phyloP scores from a whole-genome alignment of 2,113 vertebrate genomes.

The Todiramphus saurophagus region DNA sequence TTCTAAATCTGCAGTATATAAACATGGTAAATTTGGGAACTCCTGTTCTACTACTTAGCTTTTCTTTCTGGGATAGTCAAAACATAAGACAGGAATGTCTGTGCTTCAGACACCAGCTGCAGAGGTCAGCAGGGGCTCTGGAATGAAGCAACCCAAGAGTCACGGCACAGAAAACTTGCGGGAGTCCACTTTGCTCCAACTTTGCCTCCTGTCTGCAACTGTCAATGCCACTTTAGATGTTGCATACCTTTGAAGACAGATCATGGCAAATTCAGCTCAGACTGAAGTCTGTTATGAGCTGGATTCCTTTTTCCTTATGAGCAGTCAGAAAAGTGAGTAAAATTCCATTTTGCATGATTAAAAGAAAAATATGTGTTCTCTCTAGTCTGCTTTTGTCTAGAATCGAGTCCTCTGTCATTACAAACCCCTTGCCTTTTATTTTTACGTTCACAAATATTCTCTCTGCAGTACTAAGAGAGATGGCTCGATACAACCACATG shows the following conservation, averaged over 20 bases:
- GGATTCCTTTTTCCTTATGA: not conserved
- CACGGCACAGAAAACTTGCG: too few species aligned
- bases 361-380: not conserved
- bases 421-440: not conserved
- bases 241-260: not conserved
- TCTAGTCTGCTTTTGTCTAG: not conserved
- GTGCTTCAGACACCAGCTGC: not conserved
- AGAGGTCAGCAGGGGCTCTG: not conserved
- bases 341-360: not conserved
- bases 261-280: not conserved
- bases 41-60: not conserved
- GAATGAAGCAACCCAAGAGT: fast-evolving
- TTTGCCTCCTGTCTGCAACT: not conserved
- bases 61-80: not conserved
- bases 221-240: not conserved
- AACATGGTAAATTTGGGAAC: not conserved
- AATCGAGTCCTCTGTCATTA: not conserved
- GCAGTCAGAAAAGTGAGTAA: not conserved
- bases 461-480: not conserved
- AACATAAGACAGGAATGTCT: too few species aligned
- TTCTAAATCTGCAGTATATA: not conserved
- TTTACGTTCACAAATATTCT: not conserved
- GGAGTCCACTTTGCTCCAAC: not conserved
- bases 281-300: not conserved
- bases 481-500: not conserved